Evolutionary conservation across 1,140 invertebrate species (phyloP), one percentile per base, ranked within the genome.

Genomic region (Cylas formicarius): DNA sequence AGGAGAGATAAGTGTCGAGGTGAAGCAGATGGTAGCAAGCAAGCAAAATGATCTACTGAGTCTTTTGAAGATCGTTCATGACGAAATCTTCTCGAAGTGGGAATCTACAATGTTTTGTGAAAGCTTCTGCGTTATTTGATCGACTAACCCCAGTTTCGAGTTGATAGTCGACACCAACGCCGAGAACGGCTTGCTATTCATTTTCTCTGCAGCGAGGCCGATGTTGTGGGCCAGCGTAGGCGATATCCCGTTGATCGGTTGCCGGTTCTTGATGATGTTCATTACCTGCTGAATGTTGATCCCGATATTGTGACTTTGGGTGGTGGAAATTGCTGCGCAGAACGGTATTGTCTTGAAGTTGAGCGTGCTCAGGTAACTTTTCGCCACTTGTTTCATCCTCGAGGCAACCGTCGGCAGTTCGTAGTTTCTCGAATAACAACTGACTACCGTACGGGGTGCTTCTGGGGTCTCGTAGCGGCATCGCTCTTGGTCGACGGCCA

Each of bases 241-340:
- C 1, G 61, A 64, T 19, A 67, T 61, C 7, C 58, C 59, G 17
- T 48, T 40, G 3, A 55, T 47, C 2, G 65, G 52, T 47, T 72
- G 69, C 24, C 62, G 63, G 16, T 56, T 69, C 56, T 73, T 74
- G 44, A 74, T 71, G 33, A 71, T 66, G 33, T 62, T 69, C 58
- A 74, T 63, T 2, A 72, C 65, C 63, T 75, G 69, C 49, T 76
- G 74, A 38, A 76, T 72, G 52, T 74, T 75, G 16, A 75, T 63
- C 21, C 72, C 72, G 17, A 75, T 61, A 58, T 76, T 76, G 42
- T 75, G 68, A 54, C 70, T 74, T 0, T 67, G 71, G 9, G 63
- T 60, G 6, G 72, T 64, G 0, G 73, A 75, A 29, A 67, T 74
- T 0, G 71, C 71, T 11, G 69, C 67, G 17, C 73, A 72, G 54